Base-by-base conservation (phyloP, 37 sponge, comb jelly and placozoan genomes). In the Haliclona indistincta region DNA sequence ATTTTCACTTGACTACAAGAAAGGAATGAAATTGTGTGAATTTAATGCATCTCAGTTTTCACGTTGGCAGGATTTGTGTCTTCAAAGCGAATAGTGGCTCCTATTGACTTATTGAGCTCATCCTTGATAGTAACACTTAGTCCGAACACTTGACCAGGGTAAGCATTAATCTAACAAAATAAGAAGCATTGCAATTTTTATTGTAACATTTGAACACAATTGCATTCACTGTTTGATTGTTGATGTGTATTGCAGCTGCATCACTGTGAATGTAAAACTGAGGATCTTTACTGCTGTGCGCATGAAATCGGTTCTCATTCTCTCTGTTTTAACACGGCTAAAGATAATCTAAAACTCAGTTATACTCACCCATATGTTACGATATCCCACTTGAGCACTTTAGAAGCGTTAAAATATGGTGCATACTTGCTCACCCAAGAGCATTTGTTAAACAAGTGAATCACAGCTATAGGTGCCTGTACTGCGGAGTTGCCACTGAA, bases 401-500 rank as follows among this genome's bases (percentile, higher is more conserved):
- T n/a, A 0, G 11, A 11, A 37, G 29, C 7, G 19, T 83, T 49
- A 56, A 83, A 83, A 51, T n/a, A 83, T 0, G 68, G 76, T 2
- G 3, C 41, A 3, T 42, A 10, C 1, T 17, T 4, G 4, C 56
- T 25, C 10, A 20, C 54, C 75, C 70, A 83, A 15, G 84, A 74
- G 37, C 84, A 83, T 23, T 35, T 33, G 53, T 68, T 36, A 3
- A 83, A 33, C 23, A 56, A 40, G 17, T 68, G 51, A 13, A 43
- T 43, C 29, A 35, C 67, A 23, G 71, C 84, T 39, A 54, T 76
- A 38, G 84, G 45, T 1, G 45, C 75, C 3, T 68, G 63, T n/a
- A 60, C 28, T 3, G 84, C 84, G 44, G n/a, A 30, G 53, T 83
- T 83, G 10, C 63, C 76, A 58, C 76, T 43, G 30, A 83, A 83